These are phyloP conservation scores for Leucophenga varia DNA, from an alignment of 1,140 invertebrate species.

Conservation along the genomic window DNA sequence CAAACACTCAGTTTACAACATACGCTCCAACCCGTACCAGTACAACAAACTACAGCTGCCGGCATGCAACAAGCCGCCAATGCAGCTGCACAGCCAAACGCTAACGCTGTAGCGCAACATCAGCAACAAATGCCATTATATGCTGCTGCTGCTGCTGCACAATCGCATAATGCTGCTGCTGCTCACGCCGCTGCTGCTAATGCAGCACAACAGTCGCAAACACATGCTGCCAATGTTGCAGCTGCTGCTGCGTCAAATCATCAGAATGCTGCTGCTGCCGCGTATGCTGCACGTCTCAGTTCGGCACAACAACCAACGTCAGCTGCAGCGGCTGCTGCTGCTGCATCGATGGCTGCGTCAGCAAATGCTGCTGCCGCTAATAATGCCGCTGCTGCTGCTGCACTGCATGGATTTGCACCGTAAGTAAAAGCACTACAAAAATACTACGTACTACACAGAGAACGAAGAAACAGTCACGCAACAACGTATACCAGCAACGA, in stretches of 20 bases:
- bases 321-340: constrained; percentile 62
- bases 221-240: constrained; percentile 28
- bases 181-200: constrained; percentile 25
- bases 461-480: too few species aligned
- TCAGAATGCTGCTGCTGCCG: constrained; percentile 28
- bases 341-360: constrained; percentile 62
- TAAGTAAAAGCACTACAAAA: too few species aligned
- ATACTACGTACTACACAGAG: too few species aligned
- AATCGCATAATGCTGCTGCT: constrained; percentile 39
- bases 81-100: constrained; percentile 13
- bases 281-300: constrained; percentile 60
- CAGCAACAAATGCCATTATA: too few species aligned
- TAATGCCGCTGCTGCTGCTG: constrained; percentile 60
- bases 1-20: constrained; percentile 33
- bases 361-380: constrained; percentile 71
- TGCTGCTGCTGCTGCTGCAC: constrained; percentile 33
- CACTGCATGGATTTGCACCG: constrained; percentile 80
- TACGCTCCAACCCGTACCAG: constrained; percentile 33
- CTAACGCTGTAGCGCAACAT: too few species aligned
- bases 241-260: constrained; percentile 29
- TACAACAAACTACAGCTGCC: constrained; percentile 33
- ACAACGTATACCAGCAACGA: too few species aligned
- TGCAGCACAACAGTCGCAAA: constrained; percentile 26
- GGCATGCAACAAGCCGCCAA: constrained; percentile 21
- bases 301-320: constrained; percentile 64